Evolutionary conservation across 1,140 invertebrate species (phyloP), one percentile per base, ranked within the genome.

Genomic region (Diprion similis): DNA sequence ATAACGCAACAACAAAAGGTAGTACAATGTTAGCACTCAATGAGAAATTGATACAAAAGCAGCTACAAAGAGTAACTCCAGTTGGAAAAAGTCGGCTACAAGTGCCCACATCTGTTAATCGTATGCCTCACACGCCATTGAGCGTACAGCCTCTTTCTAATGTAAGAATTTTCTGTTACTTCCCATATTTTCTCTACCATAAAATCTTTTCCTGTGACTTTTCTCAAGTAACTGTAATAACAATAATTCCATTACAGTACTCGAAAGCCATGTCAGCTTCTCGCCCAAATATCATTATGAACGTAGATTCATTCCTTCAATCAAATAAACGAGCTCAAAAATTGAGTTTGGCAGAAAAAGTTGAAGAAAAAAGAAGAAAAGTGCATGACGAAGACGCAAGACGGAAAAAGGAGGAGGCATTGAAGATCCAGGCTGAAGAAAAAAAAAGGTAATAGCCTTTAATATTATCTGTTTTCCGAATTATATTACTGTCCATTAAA

Each of bases 371-470:
- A 72, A 77, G 78, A 8, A 79, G 78, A 73, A 77, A 74, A 70
- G 18, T 77, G 8, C 75, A 83, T 2, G 85, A 84, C 1, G 86
- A 88, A 71, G 84, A 86, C 71, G 83, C 79, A 8, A 78, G 73
- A 67, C 79, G 79, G n/a, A 89, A 89, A 74, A 84, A 87, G 24
- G 86, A 87, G 13, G 88, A 86, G 70, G 78, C 85, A 0, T 71
- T 87, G 10, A 87, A 84, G 74, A 69, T 82, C 65, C 71, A 82
- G 76, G 86, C 83, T 4, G 91, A 92, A 78, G 90, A 91, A 65
- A 90, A 89, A 64, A 89, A 86, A 76, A 89, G 81, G 86, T 87
- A 24, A 68, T 64, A 64, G 17, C 59, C 13, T 64, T 15, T 64
- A 64, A 64, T 17, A 64, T 64, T 17, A 18, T 64, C 13, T 64